Conservation (phyloP, 2,797 vertebrate species). For the Trichosurus vulpecula region DNA sequence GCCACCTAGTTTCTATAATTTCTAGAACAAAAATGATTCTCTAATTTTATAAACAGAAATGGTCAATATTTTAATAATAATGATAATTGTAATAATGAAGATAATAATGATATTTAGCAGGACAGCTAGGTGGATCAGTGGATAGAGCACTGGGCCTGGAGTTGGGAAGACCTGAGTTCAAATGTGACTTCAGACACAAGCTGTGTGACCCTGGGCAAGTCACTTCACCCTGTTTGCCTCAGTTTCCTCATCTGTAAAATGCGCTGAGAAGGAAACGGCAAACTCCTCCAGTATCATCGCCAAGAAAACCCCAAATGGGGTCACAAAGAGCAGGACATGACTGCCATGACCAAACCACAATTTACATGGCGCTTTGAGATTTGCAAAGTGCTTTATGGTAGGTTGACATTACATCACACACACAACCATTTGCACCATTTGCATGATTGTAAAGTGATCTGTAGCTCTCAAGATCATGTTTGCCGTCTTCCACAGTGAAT, state of each 20-base stretch:
- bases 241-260: neutral
- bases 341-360: neutral
- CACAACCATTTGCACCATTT: constrained; percentile 64
- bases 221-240: neutral
- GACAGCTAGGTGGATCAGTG: neutral
- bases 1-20: neutral
- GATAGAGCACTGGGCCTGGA: neutral
- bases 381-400: neutral
- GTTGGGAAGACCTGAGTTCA: neutral
- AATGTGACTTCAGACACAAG: neutral
- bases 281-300: neutral
- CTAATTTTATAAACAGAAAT: neutral
- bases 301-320: neutral
- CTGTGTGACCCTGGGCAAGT: neutral
- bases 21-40: neutral
- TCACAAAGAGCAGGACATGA: neutral
- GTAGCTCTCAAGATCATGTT: neutral
- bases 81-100: neutral
- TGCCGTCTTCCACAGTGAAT: constrained; percentile 51
- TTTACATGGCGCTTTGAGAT: neutral
- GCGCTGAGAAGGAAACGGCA: neutral
- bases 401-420: constrained; percentile 41
- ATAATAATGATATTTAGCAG: neutral
- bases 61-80: neutral
- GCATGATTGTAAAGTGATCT: constrained; percentile 50